phyloP scores from a whole-genome alignment of 2,888 invertebrate species.

The Stegana nigrithorax region DNA sequence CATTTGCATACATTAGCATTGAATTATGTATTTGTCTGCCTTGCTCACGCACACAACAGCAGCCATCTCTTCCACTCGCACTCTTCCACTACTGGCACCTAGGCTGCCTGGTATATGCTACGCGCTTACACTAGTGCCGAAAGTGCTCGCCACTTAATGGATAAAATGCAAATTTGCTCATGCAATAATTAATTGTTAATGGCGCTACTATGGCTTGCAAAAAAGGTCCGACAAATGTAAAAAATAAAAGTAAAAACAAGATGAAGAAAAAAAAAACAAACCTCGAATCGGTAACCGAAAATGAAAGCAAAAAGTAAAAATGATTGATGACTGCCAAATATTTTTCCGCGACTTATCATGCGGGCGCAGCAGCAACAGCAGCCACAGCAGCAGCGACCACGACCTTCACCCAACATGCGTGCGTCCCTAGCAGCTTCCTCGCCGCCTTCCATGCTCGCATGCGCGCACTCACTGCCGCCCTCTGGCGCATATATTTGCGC shows the following conservation, averaged over 20 bases:
- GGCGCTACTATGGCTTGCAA: background rate
- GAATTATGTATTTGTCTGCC: constrained; percentile 11
- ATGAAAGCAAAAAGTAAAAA: too few relatives aligned
- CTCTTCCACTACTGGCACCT: too few relatives aligned
- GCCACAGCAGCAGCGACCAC: background rate
- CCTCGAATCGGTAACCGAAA: background rate
- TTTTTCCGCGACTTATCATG: background rate
- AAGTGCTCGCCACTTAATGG: too few relatives aligned
- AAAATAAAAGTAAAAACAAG: too few relatives aligned
- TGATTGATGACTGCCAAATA: background rate
- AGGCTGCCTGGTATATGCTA: too few relatives aligned
- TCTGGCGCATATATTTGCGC: too few relatives aligned
- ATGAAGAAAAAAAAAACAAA: too few relatives aligned
- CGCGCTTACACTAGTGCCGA: too few relatives aligned
- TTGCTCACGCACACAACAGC: background rate
- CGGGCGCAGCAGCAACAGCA: background rate
- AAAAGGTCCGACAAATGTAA: too few relatives aligned
- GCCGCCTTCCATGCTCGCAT: background rate
- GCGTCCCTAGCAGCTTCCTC: background rate
- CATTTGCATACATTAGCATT: constrained; percentile 44
- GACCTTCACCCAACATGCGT: constrained; percentile 4
- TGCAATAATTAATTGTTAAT: constrained; percentile 17
- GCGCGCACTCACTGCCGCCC: background rate
- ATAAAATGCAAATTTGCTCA: constrained; percentile 12
- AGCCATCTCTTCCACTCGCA: too few relatives aligned